Evolutionary conservation across 2,888 invertebrate genomes (phyloP).

Genomic region (Drosophila demipolita): DNA sequence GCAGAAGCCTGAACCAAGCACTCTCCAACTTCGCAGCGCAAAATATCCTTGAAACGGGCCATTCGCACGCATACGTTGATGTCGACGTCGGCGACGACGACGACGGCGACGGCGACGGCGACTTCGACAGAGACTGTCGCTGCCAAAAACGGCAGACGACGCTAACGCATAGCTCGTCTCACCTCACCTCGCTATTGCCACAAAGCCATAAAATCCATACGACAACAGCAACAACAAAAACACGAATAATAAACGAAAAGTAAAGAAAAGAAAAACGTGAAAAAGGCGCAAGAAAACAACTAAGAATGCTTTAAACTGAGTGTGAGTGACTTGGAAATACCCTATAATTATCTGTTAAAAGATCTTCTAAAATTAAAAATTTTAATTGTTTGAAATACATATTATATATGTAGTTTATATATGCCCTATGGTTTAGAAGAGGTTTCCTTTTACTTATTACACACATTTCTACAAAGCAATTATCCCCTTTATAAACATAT

Average conservation of each 20-base stretch:
- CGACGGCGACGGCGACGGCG: neutral
- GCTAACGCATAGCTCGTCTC: constrained; percentile 56
- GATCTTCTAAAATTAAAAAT: neutral
- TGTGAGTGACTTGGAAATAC: neutral
- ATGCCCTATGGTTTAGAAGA: neutral
- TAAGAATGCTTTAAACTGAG: too few species aligned
- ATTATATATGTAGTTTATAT: neutral
- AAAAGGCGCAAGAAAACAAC: neutral
- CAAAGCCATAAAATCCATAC: constrained; percentile 62
- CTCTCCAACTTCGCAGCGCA: constrained; percentile 22
- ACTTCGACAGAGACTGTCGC: constrained; percentile 10
- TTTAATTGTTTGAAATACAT: neutral
- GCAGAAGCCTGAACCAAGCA: constrained; percentile 13
- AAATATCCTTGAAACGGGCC: constrained; percentile 69
- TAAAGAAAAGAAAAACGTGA: constrained; percentile 23
- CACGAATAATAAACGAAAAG: constrained; percentile 30
- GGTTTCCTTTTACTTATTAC: neutral
- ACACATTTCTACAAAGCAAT: neutral
- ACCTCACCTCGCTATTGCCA: constrained; percentile 36
- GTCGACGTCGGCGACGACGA: neutral
- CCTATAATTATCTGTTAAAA: neutral
- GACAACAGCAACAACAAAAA: constrained; percentile 37
- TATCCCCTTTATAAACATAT: neutral
- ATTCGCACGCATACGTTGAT: constrained; percentile 52
- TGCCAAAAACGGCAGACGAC: constrained; percentile 62